phyloP scores from a whole-genome alignment of 2,888 invertebrate species.

The Drosophila testacea region DNA sequence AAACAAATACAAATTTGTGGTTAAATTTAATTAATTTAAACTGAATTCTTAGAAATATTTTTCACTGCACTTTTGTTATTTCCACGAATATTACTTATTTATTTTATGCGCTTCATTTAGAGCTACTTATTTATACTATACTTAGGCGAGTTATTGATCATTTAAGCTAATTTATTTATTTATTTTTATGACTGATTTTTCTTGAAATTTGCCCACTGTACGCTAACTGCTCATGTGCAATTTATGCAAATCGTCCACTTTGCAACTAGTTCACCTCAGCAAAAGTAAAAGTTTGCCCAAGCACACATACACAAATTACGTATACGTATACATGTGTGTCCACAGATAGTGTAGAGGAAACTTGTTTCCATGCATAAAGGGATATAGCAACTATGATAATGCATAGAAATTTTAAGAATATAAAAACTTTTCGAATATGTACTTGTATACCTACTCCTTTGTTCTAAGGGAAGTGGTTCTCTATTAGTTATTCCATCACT shows the following conservation, averaged over 20 bases:
- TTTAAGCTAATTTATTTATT: neutral
- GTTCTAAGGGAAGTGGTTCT: neutral
- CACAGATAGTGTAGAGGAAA: slow-evolving; percentile 31
- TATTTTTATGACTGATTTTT: neutral
- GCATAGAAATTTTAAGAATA: neutral
- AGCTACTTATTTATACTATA: too few relatives aligned
- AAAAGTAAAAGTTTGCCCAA: slow-evolving; percentile 73
- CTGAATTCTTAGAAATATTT: neutral
- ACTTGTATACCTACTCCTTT: neutral
- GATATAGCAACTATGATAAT: slow-evolving; percentile 2
- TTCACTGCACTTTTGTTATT: too few relatives aligned
- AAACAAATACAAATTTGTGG: too few relatives aligned
- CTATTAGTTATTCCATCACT: too few relatives aligned
- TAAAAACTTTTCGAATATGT: neutral
- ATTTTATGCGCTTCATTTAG: too few relatives aligned
- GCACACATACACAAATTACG: slow-evolving; percentile 10
- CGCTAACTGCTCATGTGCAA: slow-evolving; percentile 53
- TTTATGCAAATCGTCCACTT: slow-evolving; percentile 71
- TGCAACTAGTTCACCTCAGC: slow-evolving; percentile 73
- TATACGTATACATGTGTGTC: slow-evolving; percentile 1
- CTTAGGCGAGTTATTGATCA: too few relatives aligned
- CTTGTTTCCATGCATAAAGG: slow-evolving; percentile 54
- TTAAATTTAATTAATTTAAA: neutral
- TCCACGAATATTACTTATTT: too few relatives aligned
- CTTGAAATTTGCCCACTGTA: slow-evolving; percentile 29